These are phyloP conservation scores for Helicolenus hilgendorfi DNA, from an alignment of 2,797 vertebrate genomes.

Conservation along the genomic window DNA sequence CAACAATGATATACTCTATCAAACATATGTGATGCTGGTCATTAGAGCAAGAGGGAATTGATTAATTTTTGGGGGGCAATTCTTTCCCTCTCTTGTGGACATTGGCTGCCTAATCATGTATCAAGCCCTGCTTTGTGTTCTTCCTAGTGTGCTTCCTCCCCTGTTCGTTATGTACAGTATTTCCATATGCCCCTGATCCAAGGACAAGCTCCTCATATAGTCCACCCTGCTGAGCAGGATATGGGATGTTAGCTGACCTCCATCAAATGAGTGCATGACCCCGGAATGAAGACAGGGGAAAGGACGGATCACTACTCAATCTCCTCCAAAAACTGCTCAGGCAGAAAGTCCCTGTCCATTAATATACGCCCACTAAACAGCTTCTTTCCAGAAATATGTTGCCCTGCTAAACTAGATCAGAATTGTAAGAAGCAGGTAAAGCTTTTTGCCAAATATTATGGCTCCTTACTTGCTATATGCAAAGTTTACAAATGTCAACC, in stretches of 20 bases:
- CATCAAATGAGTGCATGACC: not conserved
- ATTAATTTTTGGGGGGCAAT: not conserved
- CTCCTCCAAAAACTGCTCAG: not conserved
- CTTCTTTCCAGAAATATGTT: not conserved
- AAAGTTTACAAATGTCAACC: not conserved
- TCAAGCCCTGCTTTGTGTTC: not conserved
- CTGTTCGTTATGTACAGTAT: not conserved
- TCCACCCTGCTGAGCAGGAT: not conserved
- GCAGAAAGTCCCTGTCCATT: not conserved
- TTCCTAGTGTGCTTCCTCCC: not conserved
- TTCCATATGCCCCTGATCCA: not conserved
- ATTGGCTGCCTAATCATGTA: not conserved
- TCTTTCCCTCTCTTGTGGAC: not conserved
- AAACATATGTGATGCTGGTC: constrained; percentile 4
- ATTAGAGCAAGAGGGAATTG: constrained; percentile 14
- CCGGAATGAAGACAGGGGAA: not conserved
- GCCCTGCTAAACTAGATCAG: not conserved
- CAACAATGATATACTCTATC: constrained; percentile 26
- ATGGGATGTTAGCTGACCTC: not conserved
- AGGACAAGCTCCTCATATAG: not conserved
- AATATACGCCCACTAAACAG: not conserved
- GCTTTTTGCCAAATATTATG: not conserved
- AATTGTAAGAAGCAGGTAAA: not conserved
- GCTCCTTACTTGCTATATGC: not conserved
- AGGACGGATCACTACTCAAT: not conserved